Base-by-base conservation (phyloP, 1,140 invertebrate species). In the Drosophila tropicalis region DNA sequence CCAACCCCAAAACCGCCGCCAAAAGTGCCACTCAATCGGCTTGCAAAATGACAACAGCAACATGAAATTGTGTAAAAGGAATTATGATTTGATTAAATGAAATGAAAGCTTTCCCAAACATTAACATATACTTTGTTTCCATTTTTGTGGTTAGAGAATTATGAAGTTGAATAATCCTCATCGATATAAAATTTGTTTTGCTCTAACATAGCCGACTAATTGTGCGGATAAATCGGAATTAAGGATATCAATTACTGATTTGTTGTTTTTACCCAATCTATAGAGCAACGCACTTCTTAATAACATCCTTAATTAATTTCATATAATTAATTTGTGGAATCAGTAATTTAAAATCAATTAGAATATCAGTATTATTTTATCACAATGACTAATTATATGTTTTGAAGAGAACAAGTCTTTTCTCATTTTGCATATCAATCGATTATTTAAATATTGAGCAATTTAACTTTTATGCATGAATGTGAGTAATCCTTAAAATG, bases 101-200 rank as follows among this genome's bases (percentile, higher is more conserved):
- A 73, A 85, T 85, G 69, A 67, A 54, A 77, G 44, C 44, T 51
- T 51, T 2, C 29, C 29, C 0, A 29, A 29, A 19, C 9, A 72
- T 32, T 51, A 65, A 66, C 22, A 34, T 56, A 67, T n/a, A 41
- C 22, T 1, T 12, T 4, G 7, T 10, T 3, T 36, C 9, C 1
- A 36, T 13, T 51, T 22, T 22, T 51, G 44, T 51, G 44, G 44
- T 51, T 51, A 9, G 10, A 10, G 44, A 22, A 51, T 51, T 51
- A 51, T 51, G 17, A 51, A 51, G 19, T 51, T 51, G 44, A 51
- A 51, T 51, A 51, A 22, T 51, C 19, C 17, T 3, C 44, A 51
- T 12, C 44, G 19, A 51, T 51, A 12, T 51, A 12, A 9, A 10
- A 22, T 51, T 19, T 9, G 9, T 19, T 51, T 51, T 51, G 17